Base-by-base conservation (phyloP, 2,797 vertebrate genomes). In the Gymnocypris eckloni region DNA sequence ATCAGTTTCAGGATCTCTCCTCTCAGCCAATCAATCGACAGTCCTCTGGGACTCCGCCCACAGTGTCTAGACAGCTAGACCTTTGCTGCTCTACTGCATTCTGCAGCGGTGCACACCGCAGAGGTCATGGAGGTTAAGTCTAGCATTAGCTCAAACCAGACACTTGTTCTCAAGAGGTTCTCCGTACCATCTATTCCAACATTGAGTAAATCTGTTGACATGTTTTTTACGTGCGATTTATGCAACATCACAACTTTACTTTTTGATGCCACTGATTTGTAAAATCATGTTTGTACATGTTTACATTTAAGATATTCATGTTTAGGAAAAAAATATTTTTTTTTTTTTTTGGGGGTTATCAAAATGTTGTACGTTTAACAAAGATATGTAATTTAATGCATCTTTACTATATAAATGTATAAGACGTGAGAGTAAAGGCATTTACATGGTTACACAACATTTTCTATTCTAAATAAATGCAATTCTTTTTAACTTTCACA, bases 51-150 rank as follows among this genome's bases (percentile, higher is more conserved):
- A 94, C 91, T 92, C 92, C 92, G 92, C 93, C 92, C 93, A 91
- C 92, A 91, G 79, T 84, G 94, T 95, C 94, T 95, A 94, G 95
- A 95, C 94, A 81, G 89, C 79, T 87, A 91, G 91, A 90, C 90
- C 88, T 92, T 90, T 90, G 88, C 81, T 87, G 87, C 86, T 88
- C 79, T 45, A 70, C 78, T 86, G 83, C 88, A 82, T 90, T 88
- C 83, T 45, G 87, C 81, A 66, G 39, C 48, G 80, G 84, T 79
- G 86, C 73, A 77, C 76, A 79, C 66, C 83, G 6, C 83, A 72
- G 89, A 87, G 91, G 90, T 91, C 87, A 88, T 69, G 28, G 81
- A 87, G 89, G 89, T 87, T 70, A 83, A 72, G 67, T 70, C 66
- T 54, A 70, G 81, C 54, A 28, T 45, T 25, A 75, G 81, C 52